Percentiles rank a stretch among this genome's conserved stretches.
Evolutionary conservation across 2,797 vertebrate genomes (phyloP).

Genomic region (Enteromius treurensis): DNA sequence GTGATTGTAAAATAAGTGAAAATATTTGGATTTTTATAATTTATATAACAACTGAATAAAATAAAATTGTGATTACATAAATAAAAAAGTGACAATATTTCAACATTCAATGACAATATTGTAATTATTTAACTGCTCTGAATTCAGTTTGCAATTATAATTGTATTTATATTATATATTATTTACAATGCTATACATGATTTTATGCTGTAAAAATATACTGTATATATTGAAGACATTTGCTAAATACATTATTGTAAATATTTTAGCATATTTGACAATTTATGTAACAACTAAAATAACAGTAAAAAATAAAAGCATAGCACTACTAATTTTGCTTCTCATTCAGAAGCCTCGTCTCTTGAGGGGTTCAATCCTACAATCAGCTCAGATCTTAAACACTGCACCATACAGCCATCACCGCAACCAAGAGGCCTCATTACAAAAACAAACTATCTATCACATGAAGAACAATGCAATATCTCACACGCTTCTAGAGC

Average conservation of each 20-base stretch:
- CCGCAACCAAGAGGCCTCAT: not conserved
- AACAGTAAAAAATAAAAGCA: not conserved
- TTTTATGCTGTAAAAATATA: not conserved
- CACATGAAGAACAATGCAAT: conserved; percentile 16
- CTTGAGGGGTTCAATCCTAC: no score
- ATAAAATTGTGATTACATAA: no score
- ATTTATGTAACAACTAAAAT: not conserved
- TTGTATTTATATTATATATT: no score
- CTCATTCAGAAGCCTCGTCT: not conserved
- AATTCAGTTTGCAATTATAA: not conserved
- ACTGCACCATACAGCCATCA: not conserved
- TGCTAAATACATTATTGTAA: not conserved
- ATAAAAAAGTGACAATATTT: no score
- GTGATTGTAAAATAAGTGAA: no score
- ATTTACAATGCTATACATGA: not conserved
- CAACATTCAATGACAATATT: not conserved
- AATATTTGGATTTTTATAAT: no score
- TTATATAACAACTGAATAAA: no score
- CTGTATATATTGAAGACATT: not conserved
- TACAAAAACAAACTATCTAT: not conserved
- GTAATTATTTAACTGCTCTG: not conserved
- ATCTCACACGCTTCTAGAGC: not conserved
- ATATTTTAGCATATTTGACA: not conserved
- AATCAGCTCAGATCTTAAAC: not conserved
- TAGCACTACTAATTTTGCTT: not conserved